Evolutionary conservation across 2,888 invertebrate genomes (phyloP), one percentile per base, ranked within the genome.

Genomic region (Ornithoptera priamus): DNA sequence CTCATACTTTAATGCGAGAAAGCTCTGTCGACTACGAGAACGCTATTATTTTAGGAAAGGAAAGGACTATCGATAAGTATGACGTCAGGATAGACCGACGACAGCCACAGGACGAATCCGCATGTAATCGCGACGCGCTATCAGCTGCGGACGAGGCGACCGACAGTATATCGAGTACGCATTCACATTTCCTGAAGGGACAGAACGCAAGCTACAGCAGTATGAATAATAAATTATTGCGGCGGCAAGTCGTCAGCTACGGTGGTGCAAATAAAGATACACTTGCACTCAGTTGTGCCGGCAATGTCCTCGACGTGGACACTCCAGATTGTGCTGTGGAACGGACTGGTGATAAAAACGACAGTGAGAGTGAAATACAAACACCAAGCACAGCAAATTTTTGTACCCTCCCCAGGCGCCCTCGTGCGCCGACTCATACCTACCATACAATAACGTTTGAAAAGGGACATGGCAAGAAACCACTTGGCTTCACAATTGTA

Each of bases 401-500:
- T 82, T 96, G 96, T 83, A 96, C 96, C 7, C 85, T 96, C 67
- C 96, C 96, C 2, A 89, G 96, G 73, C 92, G 95, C 80, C 96
- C 96, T 10, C 91, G 95, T 73, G 95, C 94, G 36, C 94, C 95
- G 0, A 93, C 95, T 53, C 95, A 95, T 75, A 94, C 95, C 0
- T 95, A 95, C 78, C 94, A 95, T 75, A 96, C 96, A 0, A 94
- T 96, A 22, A 94, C 95, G 10, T 94, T 96, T 80, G 95, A 96
- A 82, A 97, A 97, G 81, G 97, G 97, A 1, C 94, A 94, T 12
- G 96, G 97, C 2, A 96, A 96, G 82, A 97, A 97, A 86, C 96
- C 96, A 0, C 93, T 97, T 50, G 97, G 97, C n/a, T 97, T 97
- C 84, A 97, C 97, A 17, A 97, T 97, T 76, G 97, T 97, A 3